Evolutionary conservation across 2,113 vertebrate genomes (phyloP).

Genomic region (Tupaia tana): DNA sequence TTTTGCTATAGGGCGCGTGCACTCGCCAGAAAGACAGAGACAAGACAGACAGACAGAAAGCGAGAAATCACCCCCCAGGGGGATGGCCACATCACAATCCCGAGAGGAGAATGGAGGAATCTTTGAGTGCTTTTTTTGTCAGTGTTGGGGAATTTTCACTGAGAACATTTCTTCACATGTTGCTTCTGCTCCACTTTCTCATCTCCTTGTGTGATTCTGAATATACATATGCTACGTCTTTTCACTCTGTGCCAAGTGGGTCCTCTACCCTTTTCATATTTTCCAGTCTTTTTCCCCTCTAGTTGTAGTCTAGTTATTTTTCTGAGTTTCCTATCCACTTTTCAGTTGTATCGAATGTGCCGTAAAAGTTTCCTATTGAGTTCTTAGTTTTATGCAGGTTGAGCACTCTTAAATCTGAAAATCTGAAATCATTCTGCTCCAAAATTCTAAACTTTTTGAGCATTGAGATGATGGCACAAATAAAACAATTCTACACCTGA

Average conservation of each 20-base stretch:
- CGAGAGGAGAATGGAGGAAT: background rate
- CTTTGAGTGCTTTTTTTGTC: background rate
- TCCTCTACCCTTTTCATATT: background rate
- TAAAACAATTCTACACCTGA: too few species aligned
- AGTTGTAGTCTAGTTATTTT: background rate
- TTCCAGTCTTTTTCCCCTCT: background rate
- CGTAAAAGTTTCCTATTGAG: background rate
- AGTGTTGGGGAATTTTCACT: background rate
- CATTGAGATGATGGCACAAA: too few species aligned
- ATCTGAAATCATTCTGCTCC: too few species aligned
- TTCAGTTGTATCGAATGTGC: background rate
- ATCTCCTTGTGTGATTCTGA: background rate
- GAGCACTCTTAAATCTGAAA: too few species aligned
- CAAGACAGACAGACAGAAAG: too few species aligned
- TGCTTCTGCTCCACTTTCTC: conserved; percentile 3
- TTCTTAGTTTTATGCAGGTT: background rate
- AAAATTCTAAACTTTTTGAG: too few species aligned
- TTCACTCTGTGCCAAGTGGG: background rate
- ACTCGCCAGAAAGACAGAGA: too few species aligned
- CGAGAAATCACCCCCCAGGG: too few species aligned
- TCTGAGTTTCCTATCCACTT: background rate
- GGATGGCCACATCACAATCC: too few species aligned
- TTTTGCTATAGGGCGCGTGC: too few species aligned
- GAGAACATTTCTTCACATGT: conserved; percentile 27
- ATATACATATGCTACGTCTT: background rate